Percentiles rank a stretch among this genome's conserved stretches.
These are phyloP conservation scores for Luffia ferchaultella DNA, from an alignment of 2,888 invertebrate genomes.

Conservation along the genomic window DNA sequence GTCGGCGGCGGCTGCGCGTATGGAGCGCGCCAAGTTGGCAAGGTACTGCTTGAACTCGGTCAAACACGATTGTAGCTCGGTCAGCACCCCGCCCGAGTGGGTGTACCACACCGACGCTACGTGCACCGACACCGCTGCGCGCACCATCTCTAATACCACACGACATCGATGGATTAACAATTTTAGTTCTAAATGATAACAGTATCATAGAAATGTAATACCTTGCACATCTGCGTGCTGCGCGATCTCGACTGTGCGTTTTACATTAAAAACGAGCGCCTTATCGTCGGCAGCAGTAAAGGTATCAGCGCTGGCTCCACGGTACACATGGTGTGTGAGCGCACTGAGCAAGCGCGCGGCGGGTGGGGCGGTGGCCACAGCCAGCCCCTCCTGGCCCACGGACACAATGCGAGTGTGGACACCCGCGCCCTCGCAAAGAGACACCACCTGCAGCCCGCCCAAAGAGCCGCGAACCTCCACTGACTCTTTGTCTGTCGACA, in stretches of 20 bases:
- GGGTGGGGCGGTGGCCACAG: conserved; percentile 22
- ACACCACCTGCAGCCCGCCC: conserved; percentile 90
- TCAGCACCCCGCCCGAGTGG: conserved; percentile 87
- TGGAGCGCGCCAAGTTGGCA: conserved; percentile 83
- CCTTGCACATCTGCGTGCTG: not conserved
- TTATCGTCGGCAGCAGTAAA: conserved; percentile 29
- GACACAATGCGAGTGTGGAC: conserved; percentile 86
- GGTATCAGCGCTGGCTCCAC: not conserved
- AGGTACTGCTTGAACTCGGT: conserved; percentile 91
- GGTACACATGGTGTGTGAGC: conserved; percentile 20
- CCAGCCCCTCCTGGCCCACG: conserved; percentile 79
- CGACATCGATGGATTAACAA: no score
- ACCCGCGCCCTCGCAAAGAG: conserved; percentile 85
- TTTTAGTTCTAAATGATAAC: no score
- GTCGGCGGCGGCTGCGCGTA: conserved; percentile 91
- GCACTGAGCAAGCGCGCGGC: conserved; percentile 29
- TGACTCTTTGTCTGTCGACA: conserved; percentile 16
- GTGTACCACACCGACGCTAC: conserved; percentile 95
- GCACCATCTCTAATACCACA: conserved; percentile 26
- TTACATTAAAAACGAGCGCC: conserved; percentile 40
- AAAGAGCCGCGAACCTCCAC: conserved; percentile 84
- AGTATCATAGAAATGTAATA: no score
- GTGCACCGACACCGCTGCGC: conserved; percentile 47
- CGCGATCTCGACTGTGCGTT: conserved; percentile 7
- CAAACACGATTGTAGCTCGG: conserved; percentile 87